phyloP scores from a whole-genome alignment of 2,888 invertebrate genomes.

The Coleophora deauratella region DNA sequence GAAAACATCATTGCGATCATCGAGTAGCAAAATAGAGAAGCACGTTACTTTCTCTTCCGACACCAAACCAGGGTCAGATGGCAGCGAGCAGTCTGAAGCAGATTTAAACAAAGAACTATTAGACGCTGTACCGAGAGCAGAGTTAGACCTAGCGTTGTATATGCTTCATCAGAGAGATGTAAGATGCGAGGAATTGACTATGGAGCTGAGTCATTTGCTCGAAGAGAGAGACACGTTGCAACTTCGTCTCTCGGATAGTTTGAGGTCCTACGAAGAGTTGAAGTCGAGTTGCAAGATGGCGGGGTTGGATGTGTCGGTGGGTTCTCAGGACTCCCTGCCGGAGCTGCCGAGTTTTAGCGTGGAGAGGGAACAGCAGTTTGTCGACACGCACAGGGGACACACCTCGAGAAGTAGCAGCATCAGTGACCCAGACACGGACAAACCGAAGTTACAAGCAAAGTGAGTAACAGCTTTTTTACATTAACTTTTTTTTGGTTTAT shows the following conservation, averaged over 20 bases:
- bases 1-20: constrained; percentile 37
- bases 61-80: constrained; percentile 45
- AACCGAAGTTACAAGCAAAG: constrained; percentile 63
- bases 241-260: constrained; percentile 84
- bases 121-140: constrained; percentile 71
- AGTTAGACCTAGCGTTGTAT: constrained; percentile 86
- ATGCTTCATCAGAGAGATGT: constrained; percentile 91
- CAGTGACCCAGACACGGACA: constrained; percentile 55
- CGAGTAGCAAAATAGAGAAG: constrained; percentile 52
- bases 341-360: constrained; percentile 40
- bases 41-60: constrained; percentile 64
- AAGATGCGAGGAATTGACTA: constrained; percentile 88
- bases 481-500: no score
- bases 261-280: constrained; percentile 80
- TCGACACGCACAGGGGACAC: constrained; percentile 50
- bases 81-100: constrained; percentile 13
- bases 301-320: constrained; percentile 36
- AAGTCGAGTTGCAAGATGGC: constrained; percentile 38
- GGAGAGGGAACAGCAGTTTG: constrained; percentile 45
- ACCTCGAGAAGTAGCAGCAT: constrained; percentile 57
- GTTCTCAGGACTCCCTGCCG: constrained; percentile 36
- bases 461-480: constrained; percentile 31
- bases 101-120: constrained; percentile 40
- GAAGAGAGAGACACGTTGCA: constrained; percentile 91
- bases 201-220: constrained; percentile 86